Percentiles rank a stretch among this genome's conserved stretches.
Evolutionary conservation across 2,888 invertebrate species (phyloP).

Genomic region (Eucriotettix oculatus): DNA sequence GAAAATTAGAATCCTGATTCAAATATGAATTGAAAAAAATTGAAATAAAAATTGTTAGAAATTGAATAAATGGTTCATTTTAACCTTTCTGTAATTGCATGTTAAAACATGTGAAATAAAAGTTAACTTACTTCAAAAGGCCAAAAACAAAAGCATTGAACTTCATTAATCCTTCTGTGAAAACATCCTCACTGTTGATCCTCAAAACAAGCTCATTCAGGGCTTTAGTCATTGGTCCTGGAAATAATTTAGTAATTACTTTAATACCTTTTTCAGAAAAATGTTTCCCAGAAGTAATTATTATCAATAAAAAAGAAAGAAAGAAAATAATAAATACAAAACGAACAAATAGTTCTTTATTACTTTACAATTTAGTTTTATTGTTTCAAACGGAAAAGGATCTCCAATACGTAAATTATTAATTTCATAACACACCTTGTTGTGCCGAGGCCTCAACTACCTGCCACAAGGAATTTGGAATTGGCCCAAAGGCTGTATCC

Average conservation of each 20-base stretch:
- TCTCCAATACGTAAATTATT: too few species aligned
- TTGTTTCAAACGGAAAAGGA: too few species aligned
- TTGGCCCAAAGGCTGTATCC: constrained; percentile 71
- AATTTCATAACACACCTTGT: constrained; percentile 36
- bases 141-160: constrained; percentile 82
- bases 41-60: too few species aligned
- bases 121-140: constrained; percentile 53
- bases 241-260: constrained; percentile 5
- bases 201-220: constrained; percentile 67
- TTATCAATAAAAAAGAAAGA: too few species aligned
- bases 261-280: too few species aligned
- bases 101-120: neutral
- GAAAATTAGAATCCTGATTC: too few species aligned
- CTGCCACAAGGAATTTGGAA: constrained; percentile 77
- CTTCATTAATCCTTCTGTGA: constrained; percentile 69
- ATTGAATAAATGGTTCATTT: too few species aligned
- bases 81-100: neutral
- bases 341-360: too few species aligned
- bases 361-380: too few species aligned
- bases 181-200: constrained; percentile 65
- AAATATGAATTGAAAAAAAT: too few species aligned
- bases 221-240: constrained; percentile 64
- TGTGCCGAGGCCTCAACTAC: constrained; percentile 77
- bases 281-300: too few species aligned
- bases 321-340: too few species aligned